Base-by-base conservation (phyloP, 1,140 invertebrate species). In the Eueides isabella region DNA sequence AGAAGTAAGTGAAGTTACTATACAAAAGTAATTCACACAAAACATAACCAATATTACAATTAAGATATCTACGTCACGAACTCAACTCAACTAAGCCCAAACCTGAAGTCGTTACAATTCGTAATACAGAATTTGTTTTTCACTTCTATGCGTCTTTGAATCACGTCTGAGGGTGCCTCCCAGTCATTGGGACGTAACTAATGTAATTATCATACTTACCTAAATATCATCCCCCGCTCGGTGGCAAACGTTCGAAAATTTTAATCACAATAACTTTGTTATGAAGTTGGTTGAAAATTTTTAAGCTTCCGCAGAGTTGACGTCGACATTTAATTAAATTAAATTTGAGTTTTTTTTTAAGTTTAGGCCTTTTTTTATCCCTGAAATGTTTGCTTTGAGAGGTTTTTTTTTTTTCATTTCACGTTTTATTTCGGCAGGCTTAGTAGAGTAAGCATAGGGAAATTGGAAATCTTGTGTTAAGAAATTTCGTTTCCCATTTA, bases 251-350 rank as follows among this genome's bases (percentile, higher is more conserved):
- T 55, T 55, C 48, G n/a, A 0, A 71, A 29, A 48, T 33, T 70
- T 62, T 71, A 71, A 71, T 71, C 61, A 31, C 38, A 64, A 19
- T 64, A 71, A 71, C 38, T 65, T 71, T 55, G 11, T 71, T 64
- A 71, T 65, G 41, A 64, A 71, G 70, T 65, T 71, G 33, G 48
- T 11, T 9, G 29, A 12, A 44, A 31, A 33, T 55, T 71, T 62
- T 70, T 62, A 14, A 19, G 5, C n/a, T 28, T 5, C 16, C 55
- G 14, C 28, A 67, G n/a, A 44, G 26, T 48, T 68, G 12, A n/a
- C n/a, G 31, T 41, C 64, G 26, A 38, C 33, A 19, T 66, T 66
- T 30, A 19, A 16, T 38, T 30, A 33, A 38, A 41, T 66, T 6
- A 41, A 66, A 38, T 41, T 31, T 28, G 64, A 38, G 33, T 66